A percentile compares a stretch with the other conserved stretches of the same genome.
These are phyloP conservation scores for Amblyjoppa proteus DNA, from an alignment of 2,888 invertebrate genomes.

Conservation along the genomic window DNA sequence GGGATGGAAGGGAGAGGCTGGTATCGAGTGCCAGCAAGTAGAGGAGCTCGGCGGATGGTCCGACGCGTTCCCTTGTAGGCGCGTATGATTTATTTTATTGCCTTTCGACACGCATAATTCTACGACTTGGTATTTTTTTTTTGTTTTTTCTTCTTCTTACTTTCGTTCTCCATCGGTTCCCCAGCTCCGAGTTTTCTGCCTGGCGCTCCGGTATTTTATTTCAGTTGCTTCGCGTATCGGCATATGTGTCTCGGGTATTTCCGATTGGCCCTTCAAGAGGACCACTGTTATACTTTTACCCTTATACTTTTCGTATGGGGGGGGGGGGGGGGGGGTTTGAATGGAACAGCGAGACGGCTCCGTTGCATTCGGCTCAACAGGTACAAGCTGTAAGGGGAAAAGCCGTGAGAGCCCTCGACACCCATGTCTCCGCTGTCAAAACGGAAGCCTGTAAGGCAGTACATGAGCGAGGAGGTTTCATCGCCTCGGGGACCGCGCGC, in stretches of 20 bases:
- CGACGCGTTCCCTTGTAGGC: conserved; percentile 26
- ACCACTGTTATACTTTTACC: neutral
- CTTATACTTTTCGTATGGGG: conserved; percentile 2
- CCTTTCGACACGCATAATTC: conserved; percentile 76
- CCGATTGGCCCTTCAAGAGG: neutral
- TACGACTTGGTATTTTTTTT: conserved; percentile 28
- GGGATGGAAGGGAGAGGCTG: conserved; percentile 44
- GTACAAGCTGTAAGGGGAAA: neutral
- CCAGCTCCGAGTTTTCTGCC: neutral
- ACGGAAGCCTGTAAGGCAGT: conserved; percentile 2
- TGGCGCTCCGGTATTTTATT: neutral
- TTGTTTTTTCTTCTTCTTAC: too few relatives aligned
- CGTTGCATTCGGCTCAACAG: conserved; percentile 1
- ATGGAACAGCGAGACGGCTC: neutral
- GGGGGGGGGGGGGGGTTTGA: too few relatives aligned
- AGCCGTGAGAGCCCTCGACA: neutral
- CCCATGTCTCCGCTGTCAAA: conserved; percentile 13
- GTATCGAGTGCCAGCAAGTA: conserved; percentile 13
- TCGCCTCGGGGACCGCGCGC: conserved; percentile 8
- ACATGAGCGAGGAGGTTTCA: conserved; percentile 12
- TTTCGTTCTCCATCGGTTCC: conserved; percentile 10
- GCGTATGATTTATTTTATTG: conserved; percentile 79
- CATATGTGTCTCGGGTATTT: neutral
- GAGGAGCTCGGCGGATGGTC: conserved; percentile 25
- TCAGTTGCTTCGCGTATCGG: neutral